Base-by-base conservation (phyloP, 2,113 vertebrate genomes). In the Zosterops lateralis region DNA sequence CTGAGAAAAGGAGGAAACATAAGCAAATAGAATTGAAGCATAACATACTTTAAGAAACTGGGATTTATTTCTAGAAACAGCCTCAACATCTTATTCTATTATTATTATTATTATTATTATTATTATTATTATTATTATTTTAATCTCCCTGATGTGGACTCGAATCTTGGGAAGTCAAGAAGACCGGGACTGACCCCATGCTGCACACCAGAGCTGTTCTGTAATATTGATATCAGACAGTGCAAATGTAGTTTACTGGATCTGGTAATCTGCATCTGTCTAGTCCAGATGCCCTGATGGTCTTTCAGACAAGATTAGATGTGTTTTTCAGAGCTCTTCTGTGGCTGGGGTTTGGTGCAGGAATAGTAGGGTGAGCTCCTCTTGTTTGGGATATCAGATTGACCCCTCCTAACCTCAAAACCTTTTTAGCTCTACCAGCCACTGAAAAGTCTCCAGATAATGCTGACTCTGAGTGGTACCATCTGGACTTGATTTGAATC, bases 401-500 rank as follows among this genome's bases (percentile, higher is more conserved):
- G 85, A 87, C 50, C 45, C 32, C 25, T 91, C 57, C 84, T 77
- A 84, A 84, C 65, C 75, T 81, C 81, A 84, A 72, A 92, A 36
- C 36, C 12, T n/a, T 65, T 92, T 90, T 71, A 84, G 76, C 65
- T 88, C 42, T 54, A 38, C 29, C 44, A 66, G 60, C 60, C 79
- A 28, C 91, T 56, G 68, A 54, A 71, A 77, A 44, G 31, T 29
- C 54, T 82, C 48, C 62, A 87, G 75, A 90, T 70, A 91, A n/a
- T 71, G 79, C 56, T 74, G 73, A 65, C 80, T 94, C 57, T 0
- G 9, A 72, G 20, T 1, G 7, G 65, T 61, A 42, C 73, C 89
- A 84, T 79, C 84, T 91, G 90, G 78, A 85, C 66, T 84, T 94
- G 22, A 89, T 90, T 89, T 89, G 68, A 89, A 61, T 84, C 45